Evolutionary conservation across 1,140 invertebrate species (phyloP).

Genomic region (Anoplophora glabripennis): DNA sequence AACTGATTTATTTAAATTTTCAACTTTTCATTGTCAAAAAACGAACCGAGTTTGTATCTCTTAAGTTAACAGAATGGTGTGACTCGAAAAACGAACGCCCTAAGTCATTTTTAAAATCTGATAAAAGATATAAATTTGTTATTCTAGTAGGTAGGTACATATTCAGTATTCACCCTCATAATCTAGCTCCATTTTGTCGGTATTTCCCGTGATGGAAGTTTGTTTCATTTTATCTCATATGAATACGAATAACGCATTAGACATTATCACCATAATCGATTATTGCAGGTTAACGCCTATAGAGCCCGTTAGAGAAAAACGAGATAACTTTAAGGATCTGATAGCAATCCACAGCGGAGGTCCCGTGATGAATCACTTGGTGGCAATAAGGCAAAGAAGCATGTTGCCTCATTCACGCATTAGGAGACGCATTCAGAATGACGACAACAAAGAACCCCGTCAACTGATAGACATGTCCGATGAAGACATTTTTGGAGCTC

Average conservation of each 20-base stretch:
- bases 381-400: constrained; percentile 28
- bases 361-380: constrained; percentile 28
- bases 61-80: too few species aligned
- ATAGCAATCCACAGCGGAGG: constrained; percentile 30
- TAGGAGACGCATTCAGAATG: constrained; percentile 24
- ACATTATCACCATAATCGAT: neutral
- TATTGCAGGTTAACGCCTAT: neutral
- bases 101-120: too few species aligned
- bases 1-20: too few species aligned
- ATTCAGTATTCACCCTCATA: too few species aligned
- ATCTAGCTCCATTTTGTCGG: too few species aligned
- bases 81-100: too few species aligned
- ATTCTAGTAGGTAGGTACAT: too few species aligned
- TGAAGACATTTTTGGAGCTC: constrained; percentile 44
- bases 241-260: constrained; percentile 1
- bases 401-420: constrained; percentile 20
- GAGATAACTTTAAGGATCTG: constrained; percentile 28
- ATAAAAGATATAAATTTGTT: too few species aligned
- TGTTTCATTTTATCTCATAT: too few species aligned
- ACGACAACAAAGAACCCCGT: constrained; percentile 23
- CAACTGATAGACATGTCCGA: constrained; percentile 39
- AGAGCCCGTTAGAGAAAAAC: constrained; percentile 22
- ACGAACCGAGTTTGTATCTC: too few species aligned
- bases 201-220: too few species aligned
- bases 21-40: too few species aligned